Evolutionary conservation across 1,140 invertebrate species (phyloP).

Genomic region (Leptinotarsa lineolata): DNA sequence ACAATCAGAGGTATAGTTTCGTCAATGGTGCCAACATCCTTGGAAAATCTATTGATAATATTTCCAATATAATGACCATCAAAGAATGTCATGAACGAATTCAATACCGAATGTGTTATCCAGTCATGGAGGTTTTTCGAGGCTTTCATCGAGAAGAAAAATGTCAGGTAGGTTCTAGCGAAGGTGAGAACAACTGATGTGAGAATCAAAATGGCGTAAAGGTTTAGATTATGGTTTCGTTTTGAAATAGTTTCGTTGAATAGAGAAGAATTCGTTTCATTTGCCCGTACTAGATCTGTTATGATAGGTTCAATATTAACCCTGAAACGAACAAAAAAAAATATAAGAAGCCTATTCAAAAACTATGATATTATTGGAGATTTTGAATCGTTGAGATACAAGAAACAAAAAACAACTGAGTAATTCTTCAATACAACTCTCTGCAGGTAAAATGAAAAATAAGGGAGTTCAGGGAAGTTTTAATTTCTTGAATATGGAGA

Average conservation of each 20-base stretch:
- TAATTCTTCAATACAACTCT: too few species aligned
- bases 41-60: slow-evolving; percentile 48
- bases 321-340: slow-evolving; percentile 11
- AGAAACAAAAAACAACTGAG: too few species aligned
- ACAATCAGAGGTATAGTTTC: slow-evolving; percentile 44
- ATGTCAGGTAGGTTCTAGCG: slow-evolving; percentile 52
- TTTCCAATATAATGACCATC: slow-evolving; percentile 47
- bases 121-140: slow-evolving; percentile 43
- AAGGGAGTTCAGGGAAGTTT: too few species aligned
- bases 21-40: slow-evolving; percentile 46
- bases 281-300: slow-evolving; percentile 1
- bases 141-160: slow-evolving; percentile 37
- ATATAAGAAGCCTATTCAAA: neutral
- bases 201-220: slow-evolving; percentile 66
- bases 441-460: too few species aligned
- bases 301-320: slow-evolving; percentile 10
- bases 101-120: slow-evolving; percentile 39
- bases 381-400: too few species aligned
- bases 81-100: slow-evolving; percentile 48
- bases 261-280: slow-evolving; percentile 34
- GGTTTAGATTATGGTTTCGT: slow-evolving; percentile 61
- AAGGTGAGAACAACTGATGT: slow-evolving; percentile 65
- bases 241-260: slow-evolving; percentile 18
- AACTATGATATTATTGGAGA: too few species aligned
- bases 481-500: too few species aligned